Conservation (phyloP, 2,888 invertebrate species). For the Podabrus alpinus region DNA sequence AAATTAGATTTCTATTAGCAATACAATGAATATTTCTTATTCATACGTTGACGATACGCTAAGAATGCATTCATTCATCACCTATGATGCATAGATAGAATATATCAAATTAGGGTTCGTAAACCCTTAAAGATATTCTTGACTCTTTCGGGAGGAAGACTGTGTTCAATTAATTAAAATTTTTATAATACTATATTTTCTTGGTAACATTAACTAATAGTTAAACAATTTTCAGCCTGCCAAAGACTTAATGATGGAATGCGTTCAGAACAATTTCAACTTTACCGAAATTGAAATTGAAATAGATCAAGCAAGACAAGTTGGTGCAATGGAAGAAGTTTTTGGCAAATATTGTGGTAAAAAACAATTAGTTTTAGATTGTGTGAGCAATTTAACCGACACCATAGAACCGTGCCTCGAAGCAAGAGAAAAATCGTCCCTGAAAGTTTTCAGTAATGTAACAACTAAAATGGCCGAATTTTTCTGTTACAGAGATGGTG, state of each 20-base stretch:
- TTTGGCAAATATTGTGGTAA: constrained; percentile 69
- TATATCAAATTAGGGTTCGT: no score
- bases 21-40: no score
- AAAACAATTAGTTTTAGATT: constrained; percentile 63
- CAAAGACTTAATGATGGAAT: constrained; percentile 56
- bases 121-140: no score
- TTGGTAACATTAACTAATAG: background rate
- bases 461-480: constrained; percentile 72
- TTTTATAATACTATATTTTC: no score
- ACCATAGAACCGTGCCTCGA: constrained; percentile 68
- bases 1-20: no score
- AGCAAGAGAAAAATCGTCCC: constrained; percentile 63
- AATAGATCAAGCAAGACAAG: constrained; percentile 70
- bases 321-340: constrained; percentile 55
- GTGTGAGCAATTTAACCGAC: constrained; percentile 63
- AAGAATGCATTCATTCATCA: no score
- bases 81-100: no score
- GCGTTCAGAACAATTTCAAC: constrained; percentile 65
- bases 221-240: constrained; percentile 52
- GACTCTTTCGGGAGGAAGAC: no score
- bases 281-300: constrained; percentile 62
- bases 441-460: constrained; percentile 67
- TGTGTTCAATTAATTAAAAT: no score
- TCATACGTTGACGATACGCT: no score
- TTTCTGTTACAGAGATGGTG: constrained; percentile 79